Evolutionary conservation across 37 sponge, comb jelly and placozoan species (phyloP), one percentile per base, ranked within the genome.

Genomic region (Beroe forskalii): DNA sequence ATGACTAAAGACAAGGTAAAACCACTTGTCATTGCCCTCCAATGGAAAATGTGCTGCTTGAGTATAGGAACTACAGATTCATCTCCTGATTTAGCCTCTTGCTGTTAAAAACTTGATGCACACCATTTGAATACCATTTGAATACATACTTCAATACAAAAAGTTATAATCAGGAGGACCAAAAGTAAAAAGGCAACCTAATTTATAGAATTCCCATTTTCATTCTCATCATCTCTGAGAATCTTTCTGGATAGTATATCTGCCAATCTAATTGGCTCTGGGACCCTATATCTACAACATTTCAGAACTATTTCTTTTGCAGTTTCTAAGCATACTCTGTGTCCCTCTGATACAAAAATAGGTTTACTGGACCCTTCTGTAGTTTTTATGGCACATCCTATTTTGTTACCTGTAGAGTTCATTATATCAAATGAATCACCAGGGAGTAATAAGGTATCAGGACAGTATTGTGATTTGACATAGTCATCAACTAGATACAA

Each of bases 301-400:
- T 69, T 90, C 22, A 92, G 31, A 0, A 93, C 94, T 23, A 98
- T 91, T 40, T 92, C 38, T 27, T 83, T 76, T 40, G 99, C 97
- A 61, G 95, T 96, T 0, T 93, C 93, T 69, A 98, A 76, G 12
- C 94, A 92, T 8, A 98, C 94, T 62, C 94, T 93, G 92, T 98
- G 99, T 17, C 99, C 99, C 62, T 94, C 93, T 36, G 99, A 98
- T 14, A 96, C 94, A 91, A 94, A 98, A 41, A 98, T 93, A 17
- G 99, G 99, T 30, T 96, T 98, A n/a, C 72, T 64, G 17, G 95
- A 92, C 30, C 62, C 93, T 62, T 93, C 91, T 12, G 91, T 92
- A 17, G 94, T 95, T 38, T 64, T 67, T 1, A 97, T 24, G 12
- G 97, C 97, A 92, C 93, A 80, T 3, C 86, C 86, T 27, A 80